Base-by-base conservation (phyloP, 2,797 vertebrate species). In the Karalla daura region DNA sequence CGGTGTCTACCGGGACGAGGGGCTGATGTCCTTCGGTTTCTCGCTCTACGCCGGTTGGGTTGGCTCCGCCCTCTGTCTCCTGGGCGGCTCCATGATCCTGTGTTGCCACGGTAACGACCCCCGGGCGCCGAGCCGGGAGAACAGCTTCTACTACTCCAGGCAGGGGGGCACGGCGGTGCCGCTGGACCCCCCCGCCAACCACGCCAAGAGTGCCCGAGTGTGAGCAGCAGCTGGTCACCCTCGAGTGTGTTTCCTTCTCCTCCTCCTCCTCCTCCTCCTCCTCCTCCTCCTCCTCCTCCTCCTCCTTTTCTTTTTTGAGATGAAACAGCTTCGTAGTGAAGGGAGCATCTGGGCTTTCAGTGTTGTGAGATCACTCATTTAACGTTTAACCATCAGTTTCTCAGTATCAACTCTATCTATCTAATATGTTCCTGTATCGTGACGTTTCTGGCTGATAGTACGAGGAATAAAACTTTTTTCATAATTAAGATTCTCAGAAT, bases 31-130 rank as follows among this genome's bases (percentile, higher is more conserved):
- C 4, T 99, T 99, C 0, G 98, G 97, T 58, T 95, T 96, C 87
- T 98, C 97, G 0, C 90, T 99, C 33, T 99, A 98, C 47, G 92
- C 95, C 0, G 97, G 97, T 86, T 99, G 97, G 98, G 94, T 97
- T 0, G 96, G 96, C 17, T 90, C 95, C 0, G 94, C 88, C 4
- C 92, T 98, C 78, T 97, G 96, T 74, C 92, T 98, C 14, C 90
- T 98, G 8, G 96, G 96, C 0, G 96, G 97, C 53, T 84, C 87
- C 0, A 53, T 95, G 71, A 94, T 98, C 59, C 73, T 95, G 51
- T 98, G 95, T 74, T 98, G 95, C 84, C 78, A 92, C 0, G 91
- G 94, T 4, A 81, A 84, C 0, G 93, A 80, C 24, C 28, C 54
- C 4, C 21, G 58, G 7, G 87, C 23, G 90, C 92, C 91, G 84